These are phyloP conservation scores for Phasianus colchicus DNA, from an alignment of 2,113 vertebrate genomes.

Conservation along the genomic window DNA sequence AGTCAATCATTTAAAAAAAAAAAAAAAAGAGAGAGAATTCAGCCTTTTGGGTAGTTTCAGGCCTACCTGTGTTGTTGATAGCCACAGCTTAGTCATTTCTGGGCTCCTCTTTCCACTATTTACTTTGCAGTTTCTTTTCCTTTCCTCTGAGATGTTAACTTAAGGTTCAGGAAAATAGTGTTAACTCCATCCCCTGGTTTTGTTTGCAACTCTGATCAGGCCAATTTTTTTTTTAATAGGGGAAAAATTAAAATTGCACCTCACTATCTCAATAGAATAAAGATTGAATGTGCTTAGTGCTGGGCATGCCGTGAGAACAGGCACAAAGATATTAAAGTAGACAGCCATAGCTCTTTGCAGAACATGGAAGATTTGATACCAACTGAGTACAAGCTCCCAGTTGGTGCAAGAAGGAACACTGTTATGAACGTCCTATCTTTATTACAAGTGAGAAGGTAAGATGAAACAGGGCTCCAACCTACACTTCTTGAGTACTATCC, in stretches of 20 bases:
- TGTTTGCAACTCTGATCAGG: not conserved
- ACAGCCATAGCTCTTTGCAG: not conserved
- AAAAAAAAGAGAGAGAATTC: not conserved
- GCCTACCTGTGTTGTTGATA: not conserved
- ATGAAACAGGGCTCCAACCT: not conserved
- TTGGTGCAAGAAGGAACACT: not conserved
- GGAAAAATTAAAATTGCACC: not conserved
- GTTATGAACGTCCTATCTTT: not conserved
- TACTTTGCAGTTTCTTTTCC: not conserved
- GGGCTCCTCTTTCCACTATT: slow-evolving; percentile 25
- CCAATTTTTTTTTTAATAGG: not conserved
- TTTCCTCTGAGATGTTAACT: not conserved
- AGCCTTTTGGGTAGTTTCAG: not conserved
- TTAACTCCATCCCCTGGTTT: not conserved
- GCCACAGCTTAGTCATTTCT: not conserved
- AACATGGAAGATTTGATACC: not conserved
- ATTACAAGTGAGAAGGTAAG: not conserved
- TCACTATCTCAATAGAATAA: not conserved
- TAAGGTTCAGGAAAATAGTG: not conserved
- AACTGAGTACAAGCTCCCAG: not conserved
- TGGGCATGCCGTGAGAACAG: not conserved
- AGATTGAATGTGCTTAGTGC: not conserved
- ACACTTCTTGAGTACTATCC: rapidly evolving
- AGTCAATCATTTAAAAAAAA: not conserved
- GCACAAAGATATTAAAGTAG: not conserved